A percentile compares a stretch with the other conserved stretches of the same genome.
Conservation (phyloP, 1,140 invertebrate species). For the Trichonephila clavipes region DNA sequence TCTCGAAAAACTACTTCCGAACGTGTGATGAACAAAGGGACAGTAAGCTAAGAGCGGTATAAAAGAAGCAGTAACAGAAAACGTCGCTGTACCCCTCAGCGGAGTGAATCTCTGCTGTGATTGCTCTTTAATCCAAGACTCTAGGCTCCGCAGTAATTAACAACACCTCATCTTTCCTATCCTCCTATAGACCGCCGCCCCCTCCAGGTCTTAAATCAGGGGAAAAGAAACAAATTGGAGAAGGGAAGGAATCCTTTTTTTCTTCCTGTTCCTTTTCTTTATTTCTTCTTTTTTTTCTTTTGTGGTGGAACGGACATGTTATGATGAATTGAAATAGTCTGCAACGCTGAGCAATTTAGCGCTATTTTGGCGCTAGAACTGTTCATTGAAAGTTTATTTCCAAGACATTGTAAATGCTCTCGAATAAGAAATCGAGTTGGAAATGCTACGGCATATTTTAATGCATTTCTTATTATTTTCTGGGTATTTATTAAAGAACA, state of each 20-base stretch:
- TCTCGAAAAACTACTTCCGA: constrained; percentile 44
- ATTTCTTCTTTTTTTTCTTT: constrained; percentile 7
- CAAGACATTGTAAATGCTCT: background rate
- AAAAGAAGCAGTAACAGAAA: constrained; percentile 68
- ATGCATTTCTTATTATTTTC: too few species aligned
- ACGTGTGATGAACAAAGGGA: constrained; percentile 19
- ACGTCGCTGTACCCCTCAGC: background rate
- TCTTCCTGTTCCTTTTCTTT: background rate
- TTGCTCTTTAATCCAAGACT: constrained; percentile 74
- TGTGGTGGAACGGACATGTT: constrained; percentile 62
- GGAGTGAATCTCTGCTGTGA: constrained; percentile 58
- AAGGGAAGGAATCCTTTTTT: constrained; percentile 52
- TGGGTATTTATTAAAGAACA: too few species aligned
- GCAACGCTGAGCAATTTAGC: constrained; percentile 16
- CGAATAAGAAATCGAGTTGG: background rate
- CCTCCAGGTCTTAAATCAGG: constrained; percentile 55
- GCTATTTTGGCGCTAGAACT: constrained; percentile 30
- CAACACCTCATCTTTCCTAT: constrained; percentile 73
- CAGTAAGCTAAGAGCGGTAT: constrained; percentile 59
- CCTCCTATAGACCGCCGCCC: constrained; percentile 48
- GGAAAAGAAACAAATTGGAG: constrained; percentile 72
- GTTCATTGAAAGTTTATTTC: background rate
- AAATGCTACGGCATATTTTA: background rate
- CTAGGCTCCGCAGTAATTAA: constrained; percentile 67
- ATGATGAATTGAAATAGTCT: constrained; percentile 64